These are phyloP conservation scores for Aporophyla lueneburgensis DNA, from an alignment of 2,888 invertebrate genomes.

Conservation along the genomic window DNA sequence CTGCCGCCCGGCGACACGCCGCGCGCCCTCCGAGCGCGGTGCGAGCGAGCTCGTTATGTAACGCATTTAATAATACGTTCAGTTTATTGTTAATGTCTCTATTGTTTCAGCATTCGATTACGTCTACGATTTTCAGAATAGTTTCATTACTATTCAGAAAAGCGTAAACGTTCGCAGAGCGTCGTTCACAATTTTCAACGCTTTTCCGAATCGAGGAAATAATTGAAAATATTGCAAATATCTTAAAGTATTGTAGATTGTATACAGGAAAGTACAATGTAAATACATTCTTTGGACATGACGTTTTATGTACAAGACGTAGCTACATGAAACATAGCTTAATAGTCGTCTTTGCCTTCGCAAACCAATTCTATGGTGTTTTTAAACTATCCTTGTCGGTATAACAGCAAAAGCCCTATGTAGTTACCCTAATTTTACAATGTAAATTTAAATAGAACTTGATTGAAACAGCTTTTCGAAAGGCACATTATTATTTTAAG, in stretches of 20 bases:
- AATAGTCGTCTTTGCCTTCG: neutral
- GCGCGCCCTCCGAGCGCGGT: conserved; percentile 15
- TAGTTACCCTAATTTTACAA: neutral
- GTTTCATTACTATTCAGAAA: too few relatives aligned
- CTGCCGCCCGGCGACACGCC: conserved; percentile 51
- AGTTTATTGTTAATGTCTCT: conserved; percentile 66
- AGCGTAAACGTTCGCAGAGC: too few relatives aligned
- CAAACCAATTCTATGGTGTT: neutral
- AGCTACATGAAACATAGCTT: neutral
- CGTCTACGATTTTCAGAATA: conserved; percentile 14
- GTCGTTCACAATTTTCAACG: neutral
- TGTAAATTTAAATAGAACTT: neutral
- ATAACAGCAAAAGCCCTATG: neutral
- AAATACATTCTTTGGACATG: neutral
- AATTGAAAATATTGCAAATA: neutral
- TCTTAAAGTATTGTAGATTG: too few relatives aligned
- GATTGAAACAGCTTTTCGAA: neutral
- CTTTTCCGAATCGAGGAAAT: neutral
- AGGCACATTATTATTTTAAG: neutral
- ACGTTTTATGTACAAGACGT: neutral
- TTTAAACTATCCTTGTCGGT: neutral
- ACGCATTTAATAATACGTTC: conserved; percentile 77
- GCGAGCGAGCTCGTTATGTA: conserved; percentile 71
- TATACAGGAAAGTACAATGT: neutral
- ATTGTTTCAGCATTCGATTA: conserved; percentile 60